A percentile compares a stretch with the other conserved stretches of the same genome.
These are phyloP conservation scores for Caenorhabditis japonica DNA, from an alignment of 2,888 invertebrate species.

Conservation along the genomic window DNA sequence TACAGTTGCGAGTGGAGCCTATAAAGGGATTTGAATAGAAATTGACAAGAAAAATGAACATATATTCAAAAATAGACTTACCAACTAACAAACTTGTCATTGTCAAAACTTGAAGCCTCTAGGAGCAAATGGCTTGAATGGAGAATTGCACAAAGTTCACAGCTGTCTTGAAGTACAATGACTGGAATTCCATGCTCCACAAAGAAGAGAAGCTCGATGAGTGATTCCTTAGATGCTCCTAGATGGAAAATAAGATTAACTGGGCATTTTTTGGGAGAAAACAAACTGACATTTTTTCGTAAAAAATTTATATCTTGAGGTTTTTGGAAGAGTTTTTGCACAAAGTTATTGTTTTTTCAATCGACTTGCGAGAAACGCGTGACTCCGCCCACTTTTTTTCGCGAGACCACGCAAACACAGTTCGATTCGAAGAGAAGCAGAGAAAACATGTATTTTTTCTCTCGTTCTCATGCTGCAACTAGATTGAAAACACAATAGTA, in stretches of 20 bases:
- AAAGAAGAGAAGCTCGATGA: slow-evolving; percentile 67
- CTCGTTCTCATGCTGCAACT: too few relatives aligned
- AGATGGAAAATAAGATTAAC: too few relatives aligned
- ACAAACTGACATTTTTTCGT: too few relatives aligned
- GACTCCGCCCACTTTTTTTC: too few relatives aligned
- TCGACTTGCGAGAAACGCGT: too few relatives aligned
- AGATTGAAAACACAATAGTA: too few relatives aligned
- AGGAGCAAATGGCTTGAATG: slow-evolving; percentile 66
- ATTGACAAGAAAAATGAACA: slow-evolving; percentile 1
- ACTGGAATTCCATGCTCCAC: slow-evolving; percentile 73
- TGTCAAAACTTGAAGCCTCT: slow-evolving; percentile 65
- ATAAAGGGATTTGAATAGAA: not conserved
- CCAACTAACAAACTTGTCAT: slow-evolving; percentile 66
- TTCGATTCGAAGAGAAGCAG: too few relatives aligned
- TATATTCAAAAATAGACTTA: slow-evolving; percentile 39
- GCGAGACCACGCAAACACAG: too few relatives aligned
- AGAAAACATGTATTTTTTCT: too few relatives aligned
- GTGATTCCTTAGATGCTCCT: slow-evolving; percentile 64
- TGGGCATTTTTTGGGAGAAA: not conserved
- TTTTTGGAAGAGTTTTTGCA: too few relatives aligned
- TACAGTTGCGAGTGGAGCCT: slow-evolving; percentile 39
- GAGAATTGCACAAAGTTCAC: slow-evolving; percentile 72
- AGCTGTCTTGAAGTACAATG: slow-evolving; percentile 68
- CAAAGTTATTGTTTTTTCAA: too few relatives aligned
- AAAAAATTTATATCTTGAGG: too few relatives aligned